Base-by-base conservation (phyloP, 1,140 invertebrate species). In the Oreohelix idahoensis region DNA sequence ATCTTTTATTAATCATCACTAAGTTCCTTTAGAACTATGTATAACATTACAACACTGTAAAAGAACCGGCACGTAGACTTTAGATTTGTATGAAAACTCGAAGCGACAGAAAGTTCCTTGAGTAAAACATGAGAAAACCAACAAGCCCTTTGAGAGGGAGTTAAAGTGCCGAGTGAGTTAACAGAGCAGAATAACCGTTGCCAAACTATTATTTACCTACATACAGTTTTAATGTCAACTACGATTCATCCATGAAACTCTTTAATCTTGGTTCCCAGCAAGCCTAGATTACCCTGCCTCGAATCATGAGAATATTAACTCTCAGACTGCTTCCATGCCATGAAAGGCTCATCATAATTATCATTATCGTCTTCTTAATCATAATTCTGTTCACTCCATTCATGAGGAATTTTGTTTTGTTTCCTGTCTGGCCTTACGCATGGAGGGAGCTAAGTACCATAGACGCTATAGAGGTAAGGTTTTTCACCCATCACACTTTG, bases 381-480 rank as follows among this genome's bases (percentile, higher is more conserved):
- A 10, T 66, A 17, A 63, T 53, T 11, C 11, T 80, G 23, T 80
- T 69, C 35, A 70, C 36, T 32, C 69, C 45, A 5, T 29, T 26
- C 66, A 39, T 70, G 20, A 1, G 78, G 36, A 80, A 80, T 45
- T 15, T 69, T 20, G 39, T 70, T n/a, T 29, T 80, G 13, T 45
- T 29, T 23, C 39, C 49, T 20, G 74, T 76, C 15, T 76, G 74
- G 74, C 74, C 74, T 8, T 49, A n/a, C 11, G 45, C 45, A 53
- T 76, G 74, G 74, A 76, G 74, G 29, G 26, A 51, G 36, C 1
- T 76, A 23, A 51, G 74, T 23, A 76, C 74, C 4, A 0, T 76
- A 0, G 74, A 76, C 29, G 45, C 29, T 23, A 76, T 76, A 20
- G 45, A 76, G n/a, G 1, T 76, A 1, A 20, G 45, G 32, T 51